Conservation (phyloP, 2,113 vertebrate species). For the Aplodontia rufa region DNA sequence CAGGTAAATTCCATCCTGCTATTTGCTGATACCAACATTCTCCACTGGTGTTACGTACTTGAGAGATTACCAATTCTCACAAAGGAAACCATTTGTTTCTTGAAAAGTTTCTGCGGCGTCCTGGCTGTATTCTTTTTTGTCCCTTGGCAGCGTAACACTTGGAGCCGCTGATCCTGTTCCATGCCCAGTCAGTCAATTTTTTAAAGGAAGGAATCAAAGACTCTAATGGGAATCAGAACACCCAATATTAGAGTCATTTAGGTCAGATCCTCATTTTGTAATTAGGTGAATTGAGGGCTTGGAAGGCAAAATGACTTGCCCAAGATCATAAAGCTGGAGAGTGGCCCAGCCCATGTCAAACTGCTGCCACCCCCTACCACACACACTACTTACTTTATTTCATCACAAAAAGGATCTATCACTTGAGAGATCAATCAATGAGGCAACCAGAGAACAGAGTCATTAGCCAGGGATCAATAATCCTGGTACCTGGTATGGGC, state of each 20-base stretch:
- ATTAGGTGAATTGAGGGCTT: not conserved
- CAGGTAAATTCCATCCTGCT: constrained; percentile 11
- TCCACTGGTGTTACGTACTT: not conserved
- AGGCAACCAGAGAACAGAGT: not conserved
- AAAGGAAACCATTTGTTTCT: constrained; percentile 52
- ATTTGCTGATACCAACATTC: constrained; percentile 53
- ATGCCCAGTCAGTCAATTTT: not conserved
- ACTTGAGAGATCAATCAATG: not conserved
- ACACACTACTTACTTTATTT: not conserved
- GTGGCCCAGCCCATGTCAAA: not conserved
- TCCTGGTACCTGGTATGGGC: not conserved
- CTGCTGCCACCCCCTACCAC: not conserved
- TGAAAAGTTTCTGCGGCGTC: constrained; percentile 50
- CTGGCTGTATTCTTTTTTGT: constrained; percentile 23
- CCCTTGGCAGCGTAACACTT: not conserved
- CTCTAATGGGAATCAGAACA: not conserved
- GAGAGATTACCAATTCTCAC: constrained; percentile 33
- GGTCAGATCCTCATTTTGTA: not conserved
- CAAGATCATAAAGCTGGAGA: not conserved
- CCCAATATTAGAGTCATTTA: not conserved
- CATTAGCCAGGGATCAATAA: not conserved
- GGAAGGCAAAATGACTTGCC: not conserved
- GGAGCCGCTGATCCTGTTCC: not conserved
- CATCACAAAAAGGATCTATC: not conserved
- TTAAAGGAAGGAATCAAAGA: not conserved